Percentiles rank a stretch among this genome's conserved stretches.
Conservation (phyloP, 2,888 invertebrate genomes). For the Habroteleia sp. region DNA sequence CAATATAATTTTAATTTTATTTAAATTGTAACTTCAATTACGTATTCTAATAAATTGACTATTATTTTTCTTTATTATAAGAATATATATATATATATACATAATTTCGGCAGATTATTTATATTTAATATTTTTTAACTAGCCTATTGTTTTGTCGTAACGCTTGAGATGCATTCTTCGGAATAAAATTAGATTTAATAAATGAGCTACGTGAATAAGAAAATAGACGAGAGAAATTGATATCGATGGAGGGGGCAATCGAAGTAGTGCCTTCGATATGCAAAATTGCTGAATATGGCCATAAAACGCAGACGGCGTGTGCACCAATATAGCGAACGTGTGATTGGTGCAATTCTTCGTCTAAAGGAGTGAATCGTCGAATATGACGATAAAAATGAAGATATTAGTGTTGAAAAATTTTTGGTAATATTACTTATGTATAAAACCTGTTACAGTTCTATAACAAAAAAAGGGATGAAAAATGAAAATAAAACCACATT, state of each 20-base stretch:
- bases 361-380: constrained; percentile 63
- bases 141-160: too few relatives aligned
- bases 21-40: too few relatives aligned
- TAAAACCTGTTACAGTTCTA: constrained; percentile 8
- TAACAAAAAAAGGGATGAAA: constrained; percentile 39
- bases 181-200: constrained; percentile 25
- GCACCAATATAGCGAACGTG: constrained; percentile 76
- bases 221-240: constrained; percentile 33
- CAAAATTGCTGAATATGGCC: constrained; percentile 79
- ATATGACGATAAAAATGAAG: constrained; percentile 68
- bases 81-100: too few relatives aligned
- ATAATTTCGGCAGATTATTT: too few relatives aligned
- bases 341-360: constrained; percentile 65
- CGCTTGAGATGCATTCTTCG: constrained; percentile 2
- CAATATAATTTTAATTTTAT: too few relatives aligned
- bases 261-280: constrained; percentile 71
- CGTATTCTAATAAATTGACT: too few relatives aligned
- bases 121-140: too few relatives aligned
- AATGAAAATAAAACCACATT: constrained; percentile 14
- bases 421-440: constrained; percentile 28
- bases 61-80: too few relatives aligned
- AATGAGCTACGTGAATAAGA: constrained; percentile 21
- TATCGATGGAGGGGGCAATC: constrained; percentile 56
- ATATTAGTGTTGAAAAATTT: constrained; percentile 69
- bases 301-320: constrained; percentile 78